These are phyloP conservation scores for Sphyrna mokarran DNA, from an alignment of 2,113 vertebrate genomes.

Conservation along the genomic window DNA sequence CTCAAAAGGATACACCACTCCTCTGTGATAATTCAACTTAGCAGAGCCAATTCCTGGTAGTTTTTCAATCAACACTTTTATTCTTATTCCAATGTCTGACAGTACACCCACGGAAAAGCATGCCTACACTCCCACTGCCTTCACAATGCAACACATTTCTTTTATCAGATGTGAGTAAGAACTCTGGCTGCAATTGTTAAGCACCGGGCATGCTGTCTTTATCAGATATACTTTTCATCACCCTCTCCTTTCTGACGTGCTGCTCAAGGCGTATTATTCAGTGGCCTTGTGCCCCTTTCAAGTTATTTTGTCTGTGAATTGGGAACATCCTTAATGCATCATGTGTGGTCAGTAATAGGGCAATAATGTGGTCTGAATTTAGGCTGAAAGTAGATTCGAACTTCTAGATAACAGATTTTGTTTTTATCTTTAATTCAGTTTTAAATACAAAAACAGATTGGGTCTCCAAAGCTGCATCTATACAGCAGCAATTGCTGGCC, in stretches of 20 bases:
- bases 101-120: constrained; percentile 16
- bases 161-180: constrained; percentile 5
- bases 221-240: constrained; percentile 36
- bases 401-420: neutral
- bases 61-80: constrained; percentile 23
- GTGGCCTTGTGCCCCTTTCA: constrained; percentile 24
- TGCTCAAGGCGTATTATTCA: constrained; percentile 8
- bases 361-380: neutral
- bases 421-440: neutral
- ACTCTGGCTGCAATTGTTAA: constrained; percentile 22
- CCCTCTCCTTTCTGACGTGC: constrained; percentile 14
- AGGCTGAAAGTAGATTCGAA: neutral
- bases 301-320: constrained; percentile 16
- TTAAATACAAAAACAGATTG: neutral
- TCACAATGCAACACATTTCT: constrained; percentile 28
- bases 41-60: neutral
- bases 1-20: neutral
- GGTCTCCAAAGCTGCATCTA: neutral
- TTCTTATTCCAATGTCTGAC: neutral
- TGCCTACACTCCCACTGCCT: constrained; percentile 1
- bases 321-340: neutral
- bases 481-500: neutral
- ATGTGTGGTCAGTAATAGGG: neutral
- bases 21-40: neutral
- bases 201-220: constrained; percentile 10